Base-by-base conservation (phyloP, 2,797 vertebrate genomes). In the Parotocinclus haroldoi region DNA sequence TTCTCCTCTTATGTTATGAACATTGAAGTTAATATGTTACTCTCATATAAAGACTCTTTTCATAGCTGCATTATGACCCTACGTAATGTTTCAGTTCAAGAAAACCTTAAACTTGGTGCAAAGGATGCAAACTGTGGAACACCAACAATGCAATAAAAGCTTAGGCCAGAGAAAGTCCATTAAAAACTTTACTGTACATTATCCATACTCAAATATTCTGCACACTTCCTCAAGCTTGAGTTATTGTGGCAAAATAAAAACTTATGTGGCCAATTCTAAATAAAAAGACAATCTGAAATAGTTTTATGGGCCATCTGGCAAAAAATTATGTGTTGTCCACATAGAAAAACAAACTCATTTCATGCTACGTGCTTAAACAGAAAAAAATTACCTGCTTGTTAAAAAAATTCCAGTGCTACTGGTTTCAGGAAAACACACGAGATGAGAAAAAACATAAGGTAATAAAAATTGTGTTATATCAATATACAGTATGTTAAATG, bases 151-250 rank as follows among this genome's bases (percentile, higher is more conserved):
- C 72, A n/a, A 9, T 71, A 69, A 75, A 78, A 74, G 50, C 16
- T 62, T 11, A 62, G 1, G 57, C 54, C 72, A 62, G 59, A 68
- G 59, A 59, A 76, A 58, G 56, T n/a, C 49, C 49, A 42, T 63
- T 76, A 78, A 69, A 81, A 79, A 63, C 18, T 78, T 79, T 75
- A 81, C 53, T 49, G 52, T 60, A 64, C 52, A 14, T 68, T 76
- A 78, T 66, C 9, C 16, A 36, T 18, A 16, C 61, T 63, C 37
- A 75, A 65, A 70, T 73, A 55, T 66, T 74, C 50, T 63, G 53
- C 65, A 75, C 68, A 78, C 59, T 64, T 83, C 58, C 69, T 78
- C 59, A 58, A 55, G 52, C 65, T 69, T 44, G 57, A 61, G 59
- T 65, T 62, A 66, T 48, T 44, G 58, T 71, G 68, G 18, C 70